Base-by-base conservation (phyloP, 2,888 invertebrate genomes). In the Saturnia pavonia region DNA sequence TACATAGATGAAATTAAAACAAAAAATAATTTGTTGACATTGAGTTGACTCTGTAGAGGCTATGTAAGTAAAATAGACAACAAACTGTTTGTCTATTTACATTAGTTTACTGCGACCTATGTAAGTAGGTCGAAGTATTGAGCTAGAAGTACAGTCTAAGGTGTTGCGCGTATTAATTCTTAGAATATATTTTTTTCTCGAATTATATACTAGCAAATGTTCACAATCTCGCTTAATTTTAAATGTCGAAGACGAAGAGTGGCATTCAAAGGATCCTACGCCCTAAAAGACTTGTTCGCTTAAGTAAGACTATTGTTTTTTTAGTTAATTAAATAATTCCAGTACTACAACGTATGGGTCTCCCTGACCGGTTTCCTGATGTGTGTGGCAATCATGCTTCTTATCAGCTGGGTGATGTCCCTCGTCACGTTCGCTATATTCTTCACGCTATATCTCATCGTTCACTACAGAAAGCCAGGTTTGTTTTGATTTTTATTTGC, bases 271-370 rank as follows among this genome's bases (percentile, higher is more conserved):
- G 7, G 6, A 51, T 19, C 7, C 3, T 51, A 51, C 16, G 19
- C 1, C 14, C 16, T 14, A 48, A 6, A 51, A 19, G n/a, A 51
- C 7, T 51, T 0, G 19, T 51, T 51, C 19, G 54, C 1, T 54
- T 54, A 54, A 54, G 22, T 7, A 22, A 22, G 9, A n/a, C 6
- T 54, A 9, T 54, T 22, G 11, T 34, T 12, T 19, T 27, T 6
- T 27, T 19, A 19, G 48, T 9, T 51, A 68, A 19, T 71, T 60
- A 68, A 72, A 72, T 71, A 60, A 43, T 94, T 94, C 54, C 92
- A 97, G 97, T 99, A 96, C 88, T 99, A 98, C 94, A 99, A 98
- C 91, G 96, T 96, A 73, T 99, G 98, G 98, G 80, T 98, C 42
- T 98, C 98, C 72, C 92, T 99, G 69, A 82, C 95, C 68, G 99